Evolutionary conservation across 2,113 vertebrate genomes (phyloP), one percentile per base, ranked within the genome.

Genomic region (Cephalopholis sonnerati): DNA sequence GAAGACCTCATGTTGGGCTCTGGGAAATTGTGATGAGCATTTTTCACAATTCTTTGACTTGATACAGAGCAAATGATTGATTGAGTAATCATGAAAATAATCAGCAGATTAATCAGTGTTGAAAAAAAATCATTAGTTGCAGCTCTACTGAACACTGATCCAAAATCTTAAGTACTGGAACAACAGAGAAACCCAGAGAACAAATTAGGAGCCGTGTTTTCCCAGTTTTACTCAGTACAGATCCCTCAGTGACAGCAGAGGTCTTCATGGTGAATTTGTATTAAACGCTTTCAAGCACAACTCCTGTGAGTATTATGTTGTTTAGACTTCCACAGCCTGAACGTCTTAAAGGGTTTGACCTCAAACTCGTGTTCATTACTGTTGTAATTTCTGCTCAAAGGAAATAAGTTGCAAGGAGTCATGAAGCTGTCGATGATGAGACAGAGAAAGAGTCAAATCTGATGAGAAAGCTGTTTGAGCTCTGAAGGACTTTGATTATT

Each of bases 401-500:
- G 51, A 39, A 48, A 62, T 32, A 68, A 74, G 53, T 67, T 85
- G 74, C 51, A 29, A 65, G 57, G 39, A 58, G 77, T 83, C 27
- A 2, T 73, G 24, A 5, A 57, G 65, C 68, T 57, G 22, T 67
- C 50, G 53, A 13, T 32, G 25, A 54, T 41, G 11, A 71, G 18
- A 62, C 18, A n/a, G 51, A 72, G 22, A 65, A 5, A n/a, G 24
- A 50, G 46, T 81, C 29, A 64, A 11, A 82, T 75, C 53, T 61
- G 66, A 85, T 88, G 64, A 76, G 80, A 84, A 81, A 91, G 81
- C 81, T 83, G 81, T 79, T 80, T 87, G 32, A 66, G 72, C 70
- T 24, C 83, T 89, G 89, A 93, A 92, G 79, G 81, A 92, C 73
- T 81, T 83, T 85, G 69, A 75, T 93, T 59, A 57, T 82, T 57